Evolutionary conservation across 2,888 invertebrate genomes (phyloP).

Genomic region (Sussaba pulchella): DNA sequence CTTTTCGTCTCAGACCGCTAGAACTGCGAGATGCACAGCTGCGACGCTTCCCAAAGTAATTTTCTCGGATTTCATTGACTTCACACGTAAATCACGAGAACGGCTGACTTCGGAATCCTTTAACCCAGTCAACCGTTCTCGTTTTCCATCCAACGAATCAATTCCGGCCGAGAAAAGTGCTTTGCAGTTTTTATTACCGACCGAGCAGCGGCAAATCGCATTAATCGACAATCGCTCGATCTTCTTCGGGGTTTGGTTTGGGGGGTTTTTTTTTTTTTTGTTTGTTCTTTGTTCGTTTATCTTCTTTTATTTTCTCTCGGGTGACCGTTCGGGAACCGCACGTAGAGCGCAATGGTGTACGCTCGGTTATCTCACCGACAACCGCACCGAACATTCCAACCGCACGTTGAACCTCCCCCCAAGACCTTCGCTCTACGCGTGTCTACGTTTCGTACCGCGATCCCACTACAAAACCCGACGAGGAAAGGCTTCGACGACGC

Average conservation of each 20-base stretch:
- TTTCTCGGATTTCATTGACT: too few species aligned
- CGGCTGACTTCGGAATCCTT: too few species aligned
- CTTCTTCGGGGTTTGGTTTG: background rate
- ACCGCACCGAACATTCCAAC: slow-evolving; percentile 76
- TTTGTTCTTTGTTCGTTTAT: slow-evolving; percentile 8
- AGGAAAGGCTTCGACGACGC: slow-evolving; percentile 17
- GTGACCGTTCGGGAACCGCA: slow-evolving; percentile 19
- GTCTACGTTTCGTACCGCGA: slow-evolving; percentile 55
- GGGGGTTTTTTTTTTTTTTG: background rate
- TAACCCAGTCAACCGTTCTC: too few species aligned
- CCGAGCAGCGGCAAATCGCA: too few species aligned
- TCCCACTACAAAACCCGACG: slow-evolving; percentile 36
- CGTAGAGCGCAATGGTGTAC: background rate
- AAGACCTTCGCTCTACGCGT: slow-evolving; percentile 61
- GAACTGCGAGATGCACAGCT: too few species aligned
- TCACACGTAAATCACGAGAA: too few species aligned
- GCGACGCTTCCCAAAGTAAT: too few species aligned
- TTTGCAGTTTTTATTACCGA: too few species aligned
- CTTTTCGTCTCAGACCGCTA: too few species aligned
- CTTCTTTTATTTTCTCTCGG: slow-evolving; percentile 26
- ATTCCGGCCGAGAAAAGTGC: too few species aligned
- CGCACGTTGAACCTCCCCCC: slow-evolving; percentile 78
- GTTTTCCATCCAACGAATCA: too few species aligned
- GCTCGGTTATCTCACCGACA: slow-evolving; percentile 75
- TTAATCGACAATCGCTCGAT: background rate